Evolutionary conservation across 2,113 vertebrate genomes (phyloP), one percentile per base, ranked within the genome.

Genomic region (Zosterops borbonicus): DNA sequence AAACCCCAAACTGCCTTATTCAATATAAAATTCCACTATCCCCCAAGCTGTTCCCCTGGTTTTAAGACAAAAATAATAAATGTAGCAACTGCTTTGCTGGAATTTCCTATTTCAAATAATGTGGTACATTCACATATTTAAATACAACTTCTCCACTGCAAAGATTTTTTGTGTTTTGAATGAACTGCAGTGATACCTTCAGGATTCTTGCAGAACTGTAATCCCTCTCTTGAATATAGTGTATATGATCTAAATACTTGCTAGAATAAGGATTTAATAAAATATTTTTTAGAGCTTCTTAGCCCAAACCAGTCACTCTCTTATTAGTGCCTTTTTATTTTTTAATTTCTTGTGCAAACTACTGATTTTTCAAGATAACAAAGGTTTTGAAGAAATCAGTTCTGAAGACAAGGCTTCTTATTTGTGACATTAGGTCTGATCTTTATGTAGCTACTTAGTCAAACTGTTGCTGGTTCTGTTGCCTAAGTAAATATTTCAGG

Each of bases 91-190:
- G 35, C 77, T 92, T 94, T 94, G 20, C 81, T 96, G 96, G 94
- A 92, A 95, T 97, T 97, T 97, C 95, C 92, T 95, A 91, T 84
- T 95, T 90, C 87, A 96, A 97, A 95, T 94, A 94, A 55, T 95
- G 80, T 92, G 95, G 92, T 69, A 50, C 74, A 70, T 59, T 80
- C 89, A 77, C 31, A 75, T 93, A 84, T 39, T 89, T 78, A 92
- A 92, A 68, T 90, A 73, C 12, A 73, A 21, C 47, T 74, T 94
- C 28, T 89, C 41, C 17, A 53, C 73, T 92, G 84, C 56, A 56
- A 42, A 87, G 29, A 52, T 88, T 84, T 71, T 71, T 59, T 46
- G 76, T 67, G 33, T 76, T 96, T 77, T 94, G 89, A 77, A 83
- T 87, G 35, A 75, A 28, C 73, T 89, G 29, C 75, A 89, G 29